Conservation (phyloP, 1,140 invertebrate species). For the Galleria mellonella region DNA sequence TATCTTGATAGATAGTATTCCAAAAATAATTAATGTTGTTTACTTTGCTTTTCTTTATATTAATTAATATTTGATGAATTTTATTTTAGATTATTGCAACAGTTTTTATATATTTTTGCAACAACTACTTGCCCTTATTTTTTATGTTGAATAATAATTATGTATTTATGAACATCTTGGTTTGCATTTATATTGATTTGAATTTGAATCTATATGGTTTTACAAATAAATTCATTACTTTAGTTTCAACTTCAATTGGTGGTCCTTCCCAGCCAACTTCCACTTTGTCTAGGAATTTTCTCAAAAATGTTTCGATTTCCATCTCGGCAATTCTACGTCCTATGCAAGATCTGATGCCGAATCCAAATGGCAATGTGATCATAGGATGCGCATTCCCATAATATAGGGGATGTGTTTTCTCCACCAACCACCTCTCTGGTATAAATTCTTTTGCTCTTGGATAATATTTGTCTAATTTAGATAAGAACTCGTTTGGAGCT, state of each 20-base stretch:
- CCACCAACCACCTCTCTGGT: conserved; percentile 77
- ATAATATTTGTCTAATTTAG: conserved; percentile 71
- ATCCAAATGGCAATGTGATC: conserved; percentile 77
- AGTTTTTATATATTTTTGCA: no score
- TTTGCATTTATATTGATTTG: conserved; percentile 8
- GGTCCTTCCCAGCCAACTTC: conserved; percentile 71
- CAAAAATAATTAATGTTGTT: no score
- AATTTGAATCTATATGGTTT: conserved; percentile 50
- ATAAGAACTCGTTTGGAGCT: conserved; percentile 68
- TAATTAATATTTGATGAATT: no score
- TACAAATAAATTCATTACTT: conserved; percentile 34
- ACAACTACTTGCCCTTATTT: no score
- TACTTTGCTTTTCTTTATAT: no score
- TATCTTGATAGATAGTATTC: no score
- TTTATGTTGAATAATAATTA: no score
- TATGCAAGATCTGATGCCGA: conserved; percentile 76
- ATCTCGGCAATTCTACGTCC: conserved; percentile 82
- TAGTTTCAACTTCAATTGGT: conserved; percentile 35
- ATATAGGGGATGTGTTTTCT: conserved; percentile 49
- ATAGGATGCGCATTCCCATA: conserved; percentile 74
- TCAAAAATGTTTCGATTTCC: conserved; percentile 79
- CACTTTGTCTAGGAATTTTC: conserved; percentile 75
- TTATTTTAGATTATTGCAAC: no score
- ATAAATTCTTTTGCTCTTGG: conserved; percentile 71
- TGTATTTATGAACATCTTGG: no score